phyloP scores from a whole-genome alignment of 2,888 invertebrate genomes.

The Cephus spinipes region DNA sequence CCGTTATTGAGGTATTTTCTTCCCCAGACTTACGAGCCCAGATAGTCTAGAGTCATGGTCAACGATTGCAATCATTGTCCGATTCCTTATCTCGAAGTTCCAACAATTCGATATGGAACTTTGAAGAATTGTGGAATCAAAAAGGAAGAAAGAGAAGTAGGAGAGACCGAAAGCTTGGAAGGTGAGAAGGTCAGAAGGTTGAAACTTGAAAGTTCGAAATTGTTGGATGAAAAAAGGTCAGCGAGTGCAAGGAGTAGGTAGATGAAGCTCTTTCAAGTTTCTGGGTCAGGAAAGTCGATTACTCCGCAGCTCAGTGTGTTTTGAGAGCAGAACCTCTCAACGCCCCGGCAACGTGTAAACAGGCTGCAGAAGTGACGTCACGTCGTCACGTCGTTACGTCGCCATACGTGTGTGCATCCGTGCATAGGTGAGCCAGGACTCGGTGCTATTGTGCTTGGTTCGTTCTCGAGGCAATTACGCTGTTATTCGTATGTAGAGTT shows the following conservation, averaged over 20 bases:
- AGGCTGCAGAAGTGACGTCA: conserved; percentile 23
- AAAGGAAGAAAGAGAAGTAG: background rate
- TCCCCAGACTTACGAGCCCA: too few species aligned
- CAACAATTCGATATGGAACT: conserved; percentile 35
- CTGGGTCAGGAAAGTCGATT: conserved; percentile 42
- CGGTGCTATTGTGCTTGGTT: too few species aligned
- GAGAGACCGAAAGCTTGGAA: conserved; percentile 14
- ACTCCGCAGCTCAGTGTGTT: conserved; percentile 35
- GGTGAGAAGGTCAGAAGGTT: background rate
- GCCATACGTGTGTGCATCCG: too few species aligned
- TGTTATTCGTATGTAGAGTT: too few species aligned
- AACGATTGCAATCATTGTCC: too few species aligned
- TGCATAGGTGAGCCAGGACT: too few species aligned
- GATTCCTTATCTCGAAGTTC: too few species aligned
- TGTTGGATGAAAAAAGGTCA: background rate
- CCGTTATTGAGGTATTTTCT: too few species aligned
- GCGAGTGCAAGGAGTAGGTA: background rate
- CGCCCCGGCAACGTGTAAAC: conserved; percentile 47
- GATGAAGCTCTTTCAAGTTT: conserved; percentile 13
- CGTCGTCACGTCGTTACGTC: conserved; percentile 1
- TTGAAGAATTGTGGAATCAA: conserved; percentile 36
- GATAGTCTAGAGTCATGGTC: too few species aligned
- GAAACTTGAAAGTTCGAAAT: conserved; percentile 7
- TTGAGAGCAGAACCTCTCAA: conserved; percentile 41
- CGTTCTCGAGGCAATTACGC: too few species aligned